phyloP scores from a whole-genome alignment of 2,113 vertebrate genomes.

The Chionis minor region DNA sequence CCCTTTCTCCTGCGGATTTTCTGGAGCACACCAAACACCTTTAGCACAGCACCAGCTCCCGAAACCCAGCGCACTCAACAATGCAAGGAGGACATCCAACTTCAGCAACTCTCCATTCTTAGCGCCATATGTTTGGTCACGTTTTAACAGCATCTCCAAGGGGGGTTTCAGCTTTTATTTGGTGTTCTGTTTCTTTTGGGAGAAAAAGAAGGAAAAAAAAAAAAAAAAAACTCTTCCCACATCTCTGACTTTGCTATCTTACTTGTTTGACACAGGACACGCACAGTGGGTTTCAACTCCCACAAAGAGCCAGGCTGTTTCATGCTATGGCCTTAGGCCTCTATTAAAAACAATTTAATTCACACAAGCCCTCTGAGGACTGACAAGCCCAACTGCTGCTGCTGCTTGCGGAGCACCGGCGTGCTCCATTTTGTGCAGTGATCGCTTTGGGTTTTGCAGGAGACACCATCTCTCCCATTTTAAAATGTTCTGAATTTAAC shows the following conservation, averaged over 20 bases:
- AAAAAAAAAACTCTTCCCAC: neutral
- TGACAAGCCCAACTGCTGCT: slow-evolving; percentile 53
- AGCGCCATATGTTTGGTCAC: slow-evolving; percentile 4
- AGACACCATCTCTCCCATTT: neutral
- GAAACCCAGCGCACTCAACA: neutral
- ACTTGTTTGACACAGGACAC: neutral
- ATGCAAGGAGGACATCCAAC: neutral
- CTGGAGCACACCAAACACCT: neutral
- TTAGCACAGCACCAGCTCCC: neutral
- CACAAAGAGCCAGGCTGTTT: slow-evolving; percentile 46
- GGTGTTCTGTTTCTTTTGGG: neutral
- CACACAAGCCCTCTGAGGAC: slow-evolving; percentile 52
- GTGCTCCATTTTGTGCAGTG: slow-evolving; percentile 44
- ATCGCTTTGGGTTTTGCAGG: slow-evolving; percentile 43
- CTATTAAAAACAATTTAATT: slow-evolving; percentile 63
- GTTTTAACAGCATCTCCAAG: neutral
- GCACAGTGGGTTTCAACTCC: slow-evolving; percentile 18
- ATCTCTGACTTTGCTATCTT: neutral
- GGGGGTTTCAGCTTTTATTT: neutral
- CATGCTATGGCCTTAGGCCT: slow-evolving; percentile 52
- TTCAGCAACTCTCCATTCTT: neutral
- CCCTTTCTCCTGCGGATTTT: neutral
- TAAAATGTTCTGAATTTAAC: neutral
- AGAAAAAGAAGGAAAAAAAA: neutral
- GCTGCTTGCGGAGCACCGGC: neutral